phyloP scores from a whole-genome alignment of 2,113 vertebrate species.

The Pheucticus melanocephalus region DNA sequence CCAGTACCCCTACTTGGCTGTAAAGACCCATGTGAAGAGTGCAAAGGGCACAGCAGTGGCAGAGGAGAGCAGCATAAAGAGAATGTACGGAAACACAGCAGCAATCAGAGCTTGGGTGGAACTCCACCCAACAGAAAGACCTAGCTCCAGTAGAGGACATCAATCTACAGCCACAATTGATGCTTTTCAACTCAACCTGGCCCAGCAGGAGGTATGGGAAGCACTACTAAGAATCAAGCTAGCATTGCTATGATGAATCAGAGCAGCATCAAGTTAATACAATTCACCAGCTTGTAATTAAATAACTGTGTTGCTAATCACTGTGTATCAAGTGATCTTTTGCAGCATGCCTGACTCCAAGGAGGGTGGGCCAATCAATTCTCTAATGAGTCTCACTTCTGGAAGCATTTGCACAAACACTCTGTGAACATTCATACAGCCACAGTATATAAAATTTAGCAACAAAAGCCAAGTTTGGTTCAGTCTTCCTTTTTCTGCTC shows the following conservation, averaged over 20 bases:
- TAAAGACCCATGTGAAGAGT: neutral
- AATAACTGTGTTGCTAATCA: neutral
- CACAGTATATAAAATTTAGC: neutral
- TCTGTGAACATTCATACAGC: neutral
- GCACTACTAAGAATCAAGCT: neutral
- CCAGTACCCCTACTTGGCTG: neutral
- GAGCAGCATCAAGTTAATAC: neutral
- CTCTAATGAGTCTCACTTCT: neutral
- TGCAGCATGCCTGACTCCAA: neutral
- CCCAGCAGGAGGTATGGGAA: neutral
- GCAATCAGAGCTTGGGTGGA: neutral
- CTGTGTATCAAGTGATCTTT: neutral
- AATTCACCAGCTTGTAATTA: neutral
- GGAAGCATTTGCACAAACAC: neutral
- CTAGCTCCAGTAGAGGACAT: neutral
- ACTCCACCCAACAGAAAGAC: neutral
- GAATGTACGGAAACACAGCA: rapidly evolving
- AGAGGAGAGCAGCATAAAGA: neutral
- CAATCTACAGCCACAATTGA: neutral
- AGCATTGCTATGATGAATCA: neutral
- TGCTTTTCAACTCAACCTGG: neutral
- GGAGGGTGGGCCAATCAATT: neutral
- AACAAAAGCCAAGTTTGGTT: neutral
- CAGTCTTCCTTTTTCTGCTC: neutral
- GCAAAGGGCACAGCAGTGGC: rapidly evolving